These are phyloP conservation scores for Clarias gariepinus DNA, from an alignment of 2,113 vertebrate species.

Conservation along the genomic window DNA sequence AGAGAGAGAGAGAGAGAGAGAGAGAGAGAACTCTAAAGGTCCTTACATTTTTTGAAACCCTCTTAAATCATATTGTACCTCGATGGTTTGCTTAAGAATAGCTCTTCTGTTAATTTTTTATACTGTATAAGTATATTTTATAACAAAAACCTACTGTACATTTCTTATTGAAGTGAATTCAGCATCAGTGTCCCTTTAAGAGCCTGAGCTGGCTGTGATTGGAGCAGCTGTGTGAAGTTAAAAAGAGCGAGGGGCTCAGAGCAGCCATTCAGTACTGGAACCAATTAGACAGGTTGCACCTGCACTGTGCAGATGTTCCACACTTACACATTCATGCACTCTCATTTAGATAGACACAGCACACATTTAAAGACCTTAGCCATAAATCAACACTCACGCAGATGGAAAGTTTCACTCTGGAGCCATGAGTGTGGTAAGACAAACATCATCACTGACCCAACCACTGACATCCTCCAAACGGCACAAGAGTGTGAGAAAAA, in stretches of 20 bases:
- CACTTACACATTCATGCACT: conserved; percentile 11
- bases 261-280: conserved; percentile 55
- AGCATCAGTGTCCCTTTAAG: conserved; percentile 73
- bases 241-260: conserved; percentile 40
- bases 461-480: conserved; percentile 74
- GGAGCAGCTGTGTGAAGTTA: conserved; percentile 54
- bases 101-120: background rate
- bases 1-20: background rate
- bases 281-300: conserved; percentile 54
- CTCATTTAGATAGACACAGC: background rate
- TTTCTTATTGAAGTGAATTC: background rate
- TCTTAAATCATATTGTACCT: background rate
- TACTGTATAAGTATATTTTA: background rate
- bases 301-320: conserved; percentile 24
- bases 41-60: background rate
- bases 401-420: conserved; percentile 34
- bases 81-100: background rate
- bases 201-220: conserved; percentile 57
- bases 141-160: background rate
- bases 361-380: background rate
- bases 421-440: conserved; percentile 64
- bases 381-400: background rate
- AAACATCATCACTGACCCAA: conserved; percentile 63
- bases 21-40: background rate
- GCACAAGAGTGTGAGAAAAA: conserved; percentile 77